phyloP scores from a whole-genome alignment of 53 echinoderm and acorn worm species.

The Antedon mediterranea region DNA sequence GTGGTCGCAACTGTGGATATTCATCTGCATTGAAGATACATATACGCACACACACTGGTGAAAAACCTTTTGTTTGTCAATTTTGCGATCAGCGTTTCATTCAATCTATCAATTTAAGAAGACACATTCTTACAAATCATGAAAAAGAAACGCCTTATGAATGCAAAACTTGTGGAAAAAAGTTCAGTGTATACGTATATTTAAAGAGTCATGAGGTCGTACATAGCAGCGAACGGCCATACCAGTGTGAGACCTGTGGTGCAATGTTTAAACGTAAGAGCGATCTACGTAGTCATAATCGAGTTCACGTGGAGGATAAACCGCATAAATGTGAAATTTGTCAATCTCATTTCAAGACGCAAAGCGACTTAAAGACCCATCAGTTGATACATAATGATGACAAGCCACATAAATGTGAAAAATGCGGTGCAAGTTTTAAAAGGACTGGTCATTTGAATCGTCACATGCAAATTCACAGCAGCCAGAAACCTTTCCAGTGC shows the following conservation, averaged over 20 bases:
- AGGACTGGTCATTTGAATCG: constrained; percentile 88
- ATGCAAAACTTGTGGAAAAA: constrained; percentile 69
- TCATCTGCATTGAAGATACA: constrained; percentile 77
- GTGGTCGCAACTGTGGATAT: constrained; percentile 54
- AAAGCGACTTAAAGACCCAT: constrained; percentile 79
- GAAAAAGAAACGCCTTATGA: constrained; percentile 61
- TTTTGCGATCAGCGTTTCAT: constrained; percentile 63
- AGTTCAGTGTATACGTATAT: constrained; percentile 76
- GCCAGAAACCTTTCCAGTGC: constrained; percentile 69
- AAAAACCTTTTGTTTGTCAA: constrained; percentile 70
- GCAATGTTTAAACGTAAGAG: constrained; percentile 92
- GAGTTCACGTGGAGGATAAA: constrained; percentile 77
- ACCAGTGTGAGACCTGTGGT: constrained; percentile 87
- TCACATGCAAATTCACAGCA: constrained; percentile 71
- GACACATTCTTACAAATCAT: constrained; percentile 81
- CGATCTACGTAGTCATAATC: constrained; percentile 72
- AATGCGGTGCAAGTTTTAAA: constrained; percentile 77
- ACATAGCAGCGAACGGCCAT: constrained; percentile 76
- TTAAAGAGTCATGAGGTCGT: constrained; percentile 81
- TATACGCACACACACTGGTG: constrained; percentile 68
- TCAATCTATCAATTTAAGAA: constrained; percentile 72
- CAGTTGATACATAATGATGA: constrained; percentile 71
- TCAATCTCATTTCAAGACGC: constrained; percentile 58
- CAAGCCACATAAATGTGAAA: constrained; percentile 68
- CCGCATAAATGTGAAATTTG: constrained; percentile 66